Base-by-base conservation (phyloP, 2,888 invertebrate species). In the Rhagium mordax region DNA sequence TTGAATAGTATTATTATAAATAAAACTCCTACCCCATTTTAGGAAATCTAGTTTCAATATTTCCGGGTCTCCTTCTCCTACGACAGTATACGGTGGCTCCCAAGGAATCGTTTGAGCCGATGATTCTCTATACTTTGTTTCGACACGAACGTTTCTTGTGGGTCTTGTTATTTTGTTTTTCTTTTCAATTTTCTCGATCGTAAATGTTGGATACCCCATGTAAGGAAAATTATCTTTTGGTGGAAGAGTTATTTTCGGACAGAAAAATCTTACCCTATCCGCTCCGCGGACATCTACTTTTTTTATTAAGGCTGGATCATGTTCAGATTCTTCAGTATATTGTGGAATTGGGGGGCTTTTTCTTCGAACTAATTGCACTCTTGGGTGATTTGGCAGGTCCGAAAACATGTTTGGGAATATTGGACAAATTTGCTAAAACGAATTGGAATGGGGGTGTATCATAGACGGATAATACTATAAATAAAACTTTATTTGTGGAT, bases 41-140 rank as follows among this genome's bases (percentile, higher is more conserved):
- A 88, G 76, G 73, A 87, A 88, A 65, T 87, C 91, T 27, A 95
- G 86, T 55, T 91, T 92, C 20, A 95, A 83, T 0, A 94, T 89
- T 86, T 95, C 95, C 0, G 94, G 92, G 85, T 90, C 70, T 74
- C 86, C 79, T 82, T 89, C 85, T 18, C 81, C 82, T 0, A 84
- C 81, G 27, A 92, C 86, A 70, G 87, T 88, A 82, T 90, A 91
- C 0, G 90, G 89, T 0, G 95, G 93, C 76, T 94, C 92, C 92
- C 95, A 95, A 0, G 95, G 95, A 13, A 89, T 88, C 0, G 95
- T 96, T 87, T 95, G 95, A 0, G 93, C 91, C 77, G 93, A 94
- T 0, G 93, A 93, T 81, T 95, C 95, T 71, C 95, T 90, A 84
- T 90, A 95, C 70, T 92, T 85, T 0, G 95, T 95, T 87, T 95